Percentiles rank a stretch among this genome's conserved stretches.
These are phyloP conservation scores for Cephonodes hylas DNA, from an alignment of 2,888 invertebrate genomes.

Conservation along the genomic window DNA sequence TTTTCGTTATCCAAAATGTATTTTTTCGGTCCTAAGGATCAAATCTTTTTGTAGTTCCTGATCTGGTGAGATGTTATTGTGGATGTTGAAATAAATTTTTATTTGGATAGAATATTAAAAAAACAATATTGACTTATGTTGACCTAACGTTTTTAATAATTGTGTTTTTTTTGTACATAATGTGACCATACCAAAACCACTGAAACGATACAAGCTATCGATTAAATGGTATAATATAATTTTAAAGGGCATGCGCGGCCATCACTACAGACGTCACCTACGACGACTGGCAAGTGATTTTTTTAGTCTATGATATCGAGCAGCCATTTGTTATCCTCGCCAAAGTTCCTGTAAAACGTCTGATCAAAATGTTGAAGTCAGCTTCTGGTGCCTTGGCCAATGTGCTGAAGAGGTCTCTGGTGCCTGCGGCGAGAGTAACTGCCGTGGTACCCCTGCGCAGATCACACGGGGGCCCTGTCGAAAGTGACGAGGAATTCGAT, in stretches of 20 bases:
- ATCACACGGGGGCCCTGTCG: conserved; percentile 78
- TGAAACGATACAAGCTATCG: background rate
- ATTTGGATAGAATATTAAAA: background rate
- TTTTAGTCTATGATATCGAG: conserved; percentile 50
- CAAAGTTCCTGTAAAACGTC: conserved; percentile 54
- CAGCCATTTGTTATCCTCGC: conserved; percentile 73
- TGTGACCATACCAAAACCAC: background rate
- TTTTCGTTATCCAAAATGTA: no score
- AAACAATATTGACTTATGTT: no score
- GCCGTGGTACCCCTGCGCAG: conserved; percentile 55
- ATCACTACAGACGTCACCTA: conserved; percentile 33
- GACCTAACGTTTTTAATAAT: no score
- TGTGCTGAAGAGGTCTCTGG: conserved; percentile 64
- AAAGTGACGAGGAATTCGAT: conserved; percentile 94
- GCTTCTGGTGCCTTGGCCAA: conserved; percentile 64
- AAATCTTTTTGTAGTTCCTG: no score
- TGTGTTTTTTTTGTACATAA: no score
- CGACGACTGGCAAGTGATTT: conserved; percentile 27
- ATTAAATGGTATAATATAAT: background rate
- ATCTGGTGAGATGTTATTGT: no score
- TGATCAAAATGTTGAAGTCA: conserved; percentile 73
- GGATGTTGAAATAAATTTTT: background rate
- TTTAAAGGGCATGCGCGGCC: conserved; percentile 2
- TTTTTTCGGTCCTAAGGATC: no score
- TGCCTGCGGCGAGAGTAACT: conserved; percentile 57